Conservation (phyloP, 1,140 invertebrate genomes). For the Solenopsis invicta region DNA sequence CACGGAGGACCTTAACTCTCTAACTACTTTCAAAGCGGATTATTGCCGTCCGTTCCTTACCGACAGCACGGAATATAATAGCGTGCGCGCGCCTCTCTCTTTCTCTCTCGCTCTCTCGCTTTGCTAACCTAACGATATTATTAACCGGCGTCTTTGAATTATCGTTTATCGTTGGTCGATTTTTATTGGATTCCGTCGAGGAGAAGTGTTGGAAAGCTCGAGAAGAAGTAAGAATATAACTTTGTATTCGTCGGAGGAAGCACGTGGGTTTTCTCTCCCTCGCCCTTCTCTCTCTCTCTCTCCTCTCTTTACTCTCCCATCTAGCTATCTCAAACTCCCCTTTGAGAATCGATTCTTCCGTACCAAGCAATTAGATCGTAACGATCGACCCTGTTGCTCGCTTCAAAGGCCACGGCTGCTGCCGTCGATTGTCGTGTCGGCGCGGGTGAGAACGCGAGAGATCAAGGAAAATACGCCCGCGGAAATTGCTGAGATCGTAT, state of each 20-base stretch:
- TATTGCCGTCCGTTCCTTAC: conserved; percentile 23
- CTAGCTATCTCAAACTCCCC: conserved; percentile 1
- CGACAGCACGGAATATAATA: conserved; percentile 35
- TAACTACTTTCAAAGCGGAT: conserved; percentile 60
- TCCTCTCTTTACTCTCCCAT: conserved; percentile 17
- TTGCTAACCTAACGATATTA: conserved; percentile 15
- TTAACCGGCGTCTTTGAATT: conserved; percentile 16
- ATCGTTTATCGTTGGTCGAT: conserved; percentile 21
- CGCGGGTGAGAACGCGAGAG: conserved; percentile 15
- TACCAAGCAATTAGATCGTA: conserved; percentile 64
- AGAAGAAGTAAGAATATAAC: neutral
- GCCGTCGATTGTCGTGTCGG: conserved; percentile 19
- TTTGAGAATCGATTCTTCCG: conserved; percentile 65
- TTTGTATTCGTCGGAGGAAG: neutral
- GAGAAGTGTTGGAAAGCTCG: neutral
- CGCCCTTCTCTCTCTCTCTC: conserved; percentile 4
- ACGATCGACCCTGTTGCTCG: conserved; percentile 58
- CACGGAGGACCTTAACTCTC: conserved; percentile 39
- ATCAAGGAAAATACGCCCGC: conserved; percentile 21
- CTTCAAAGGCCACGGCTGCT: conserved; percentile 50
- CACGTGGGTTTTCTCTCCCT: neutral
- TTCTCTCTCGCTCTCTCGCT: too few species aligned
- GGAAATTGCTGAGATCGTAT: conserved; percentile 30
- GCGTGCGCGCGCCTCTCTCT: conserved; percentile 11
- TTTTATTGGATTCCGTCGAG: conserved; percentile 23